Evolutionary conservation across 2,797 vertebrate genomes (phyloP).

Genomic region (Orientallactaga sibirica): DNA sequence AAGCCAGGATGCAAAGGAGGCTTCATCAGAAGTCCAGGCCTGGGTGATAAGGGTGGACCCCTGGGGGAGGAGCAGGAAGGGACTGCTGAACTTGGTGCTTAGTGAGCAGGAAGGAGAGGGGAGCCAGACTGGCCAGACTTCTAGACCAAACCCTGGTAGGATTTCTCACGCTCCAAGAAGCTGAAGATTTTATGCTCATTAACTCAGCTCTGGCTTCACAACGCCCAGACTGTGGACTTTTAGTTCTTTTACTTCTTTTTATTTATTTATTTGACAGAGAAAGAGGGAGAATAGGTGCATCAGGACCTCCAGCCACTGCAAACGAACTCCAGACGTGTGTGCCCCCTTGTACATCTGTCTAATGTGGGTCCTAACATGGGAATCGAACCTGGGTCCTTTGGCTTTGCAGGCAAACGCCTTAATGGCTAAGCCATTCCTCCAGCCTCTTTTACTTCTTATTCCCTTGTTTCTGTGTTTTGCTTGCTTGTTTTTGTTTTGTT

Average conservation of each 20-base stretch:
- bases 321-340: too few relatives aligned
- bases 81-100: background rate
- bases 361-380: too few relatives aligned
- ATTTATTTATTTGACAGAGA: too few relatives aligned
- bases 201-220: conserved; percentile 1
- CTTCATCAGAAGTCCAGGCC: background rate
- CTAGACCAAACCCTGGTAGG: background rate
- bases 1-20: background rate
- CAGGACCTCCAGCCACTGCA: too few relatives aligned
- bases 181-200: background rate
- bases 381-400: too few relatives aligned
- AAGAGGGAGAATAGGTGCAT: too few relatives aligned
- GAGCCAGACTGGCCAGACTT: background rate
- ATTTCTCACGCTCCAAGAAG: background rate
- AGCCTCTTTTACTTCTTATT: background rate
- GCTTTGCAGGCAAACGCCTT: too few relatives aligned
- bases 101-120: background rate
- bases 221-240: background rate
- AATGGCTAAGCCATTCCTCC: too few relatives aligned
- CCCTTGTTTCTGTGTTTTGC: background rate
- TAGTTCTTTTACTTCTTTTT: background rate
- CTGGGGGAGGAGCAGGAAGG: background rate
- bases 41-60: background rate
- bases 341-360: too few relatives aligned
- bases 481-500: background rate